These are phyloP conservation scores for Propithecus deckenii DNA, from an alignment of 2,797 vertebrate species.

Conservation along the genomic window DNA sequence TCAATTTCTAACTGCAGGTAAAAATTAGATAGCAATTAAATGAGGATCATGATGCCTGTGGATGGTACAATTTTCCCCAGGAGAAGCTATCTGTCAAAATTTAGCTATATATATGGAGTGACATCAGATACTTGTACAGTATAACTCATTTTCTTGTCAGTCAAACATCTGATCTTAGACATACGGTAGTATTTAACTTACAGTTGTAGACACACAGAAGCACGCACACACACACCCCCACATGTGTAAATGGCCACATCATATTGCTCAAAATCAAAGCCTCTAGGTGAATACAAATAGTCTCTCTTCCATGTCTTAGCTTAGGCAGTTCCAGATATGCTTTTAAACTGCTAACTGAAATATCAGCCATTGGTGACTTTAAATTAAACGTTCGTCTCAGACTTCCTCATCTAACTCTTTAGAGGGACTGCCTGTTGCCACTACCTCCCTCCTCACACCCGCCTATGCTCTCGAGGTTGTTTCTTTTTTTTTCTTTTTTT, in stretches of 20 bases:
- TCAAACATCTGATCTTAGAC: conserved; percentile 52
- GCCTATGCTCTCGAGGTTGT: background rate
- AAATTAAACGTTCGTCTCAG: background rate
- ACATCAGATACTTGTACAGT: conserved; percentile 39
- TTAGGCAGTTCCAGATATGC: background rate
- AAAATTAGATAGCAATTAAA: conserved; percentile 77
- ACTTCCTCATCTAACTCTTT: background rate
- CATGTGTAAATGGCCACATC: background rate
- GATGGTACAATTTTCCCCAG: conserved; percentile 58
- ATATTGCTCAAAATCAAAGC: background rate
- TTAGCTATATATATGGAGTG: background rate
- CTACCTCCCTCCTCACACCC: background rate
- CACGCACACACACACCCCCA: background rate
- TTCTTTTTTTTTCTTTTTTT: background rate
- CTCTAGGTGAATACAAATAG: background rate
- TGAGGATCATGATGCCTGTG: conserved; percentile 9
- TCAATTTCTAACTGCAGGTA: conserved; percentile 50
- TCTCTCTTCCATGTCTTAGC: background rate
- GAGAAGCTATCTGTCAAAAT: conserved; percentile 67
- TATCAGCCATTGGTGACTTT: background rate
- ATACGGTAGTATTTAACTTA: conserved; percentile 15
- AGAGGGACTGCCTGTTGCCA: background rate
- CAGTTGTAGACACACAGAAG: background rate
- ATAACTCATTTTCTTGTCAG: conserved; percentile 67
- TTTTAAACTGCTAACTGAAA: conserved; percentile 29